Percentiles rank a stretch among this genome's conserved stretches.
phyloP scores from a whole-genome alignment of 2,888 invertebrate species.

The Drosophila seclusa region DNA sequence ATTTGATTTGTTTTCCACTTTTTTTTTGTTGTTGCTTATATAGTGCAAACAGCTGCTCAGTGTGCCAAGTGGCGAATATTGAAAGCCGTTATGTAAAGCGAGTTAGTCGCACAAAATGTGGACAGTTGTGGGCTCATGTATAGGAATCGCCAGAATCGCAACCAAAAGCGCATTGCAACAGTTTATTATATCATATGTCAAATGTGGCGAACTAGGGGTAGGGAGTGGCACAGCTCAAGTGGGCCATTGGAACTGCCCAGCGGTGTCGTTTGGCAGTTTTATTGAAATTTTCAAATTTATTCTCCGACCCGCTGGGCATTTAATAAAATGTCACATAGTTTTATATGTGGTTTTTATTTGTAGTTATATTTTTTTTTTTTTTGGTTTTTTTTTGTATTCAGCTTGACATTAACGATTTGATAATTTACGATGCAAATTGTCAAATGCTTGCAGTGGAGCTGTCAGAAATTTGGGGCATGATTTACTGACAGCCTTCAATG shows the following conservation, averaged over 20 bases:
- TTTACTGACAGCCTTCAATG: conserved; percentile 44
- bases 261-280: conserved; percentile 40
- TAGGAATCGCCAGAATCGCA: conserved; percentile 31
- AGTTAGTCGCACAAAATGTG: conserved; percentile 40
- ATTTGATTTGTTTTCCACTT: conserved; percentile 15
- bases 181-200: conserved; percentile 58
- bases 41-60: conserved; percentile 8
- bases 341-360: background rate
- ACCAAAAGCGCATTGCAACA: conserved; percentile 45
- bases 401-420: conserved; percentile 56
- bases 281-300: conserved; percentile 49
- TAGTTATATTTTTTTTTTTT: background rate
- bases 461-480: conserved; percentile 39
- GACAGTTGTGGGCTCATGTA: conserved; percentile 2
- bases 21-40: background rate
- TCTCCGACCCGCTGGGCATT: conserved; percentile 53
- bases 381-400: background rate
- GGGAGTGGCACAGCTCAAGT: background rate
- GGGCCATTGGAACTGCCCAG: conserved; percentile 20
- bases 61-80: conserved; percentile 28
- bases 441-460: conserved; percentile 17
- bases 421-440: conserved; percentile 64
- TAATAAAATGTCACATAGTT: conserved; percentile 56
- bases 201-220: background rate
- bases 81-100: conserved; percentile 50